These are phyloP conservation scores for Anguilla japonica DNA, from an alignment of 2,113 vertebrate genomes.

Conservation along the genomic window DNA sequence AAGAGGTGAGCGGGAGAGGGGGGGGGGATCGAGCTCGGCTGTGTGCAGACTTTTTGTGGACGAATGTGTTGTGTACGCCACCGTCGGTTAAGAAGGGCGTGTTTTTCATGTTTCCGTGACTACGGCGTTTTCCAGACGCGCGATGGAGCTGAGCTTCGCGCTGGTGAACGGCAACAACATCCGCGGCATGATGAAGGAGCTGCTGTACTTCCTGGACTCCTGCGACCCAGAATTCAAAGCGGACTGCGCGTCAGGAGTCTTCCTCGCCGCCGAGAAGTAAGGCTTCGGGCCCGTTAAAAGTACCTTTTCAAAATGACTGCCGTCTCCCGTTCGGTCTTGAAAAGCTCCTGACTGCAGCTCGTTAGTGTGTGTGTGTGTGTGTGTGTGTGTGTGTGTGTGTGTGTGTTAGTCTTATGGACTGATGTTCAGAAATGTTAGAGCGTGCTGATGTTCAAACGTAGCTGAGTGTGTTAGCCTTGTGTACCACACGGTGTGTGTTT, in stretches of 20 bases:
- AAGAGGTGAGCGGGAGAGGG: constrained; percentile 78
- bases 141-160: constrained; percentile 98
- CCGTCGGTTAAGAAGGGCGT: too few relatives aligned
- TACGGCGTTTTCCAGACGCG: constrained; percentile 73
- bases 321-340: not conserved
- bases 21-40: not conserved
- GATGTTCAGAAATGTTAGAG: too few relatives aligned
- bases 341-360: not conserved
- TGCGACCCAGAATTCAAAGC: constrained; percentile 99
- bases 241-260: constrained; percentile 97
- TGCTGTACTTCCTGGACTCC: constrained; percentile 97
- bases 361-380: not conserved
- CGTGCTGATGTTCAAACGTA: too few relatives aligned
- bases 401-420: too few relatives aligned
- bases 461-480: too few relatives aligned
- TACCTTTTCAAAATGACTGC: not conserved
- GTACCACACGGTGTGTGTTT: not conserved
- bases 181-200: constrained; percentile 99
- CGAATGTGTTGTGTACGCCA: not conserved
- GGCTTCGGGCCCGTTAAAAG: constrained; percentile 19
- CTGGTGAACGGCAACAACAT: constrained; percentile 98
- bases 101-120: too few relatives aligned
- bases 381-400: too few relatives aligned
- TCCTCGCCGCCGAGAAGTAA: constrained; percentile 98
- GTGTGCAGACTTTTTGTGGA: not conserved